A percentile compares a stretch with the other conserved stretches of the same genome.
phyloP scores from a whole-genome alignment of 1,140 invertebrate species.

The Ridgeia piscesae region DNA sequence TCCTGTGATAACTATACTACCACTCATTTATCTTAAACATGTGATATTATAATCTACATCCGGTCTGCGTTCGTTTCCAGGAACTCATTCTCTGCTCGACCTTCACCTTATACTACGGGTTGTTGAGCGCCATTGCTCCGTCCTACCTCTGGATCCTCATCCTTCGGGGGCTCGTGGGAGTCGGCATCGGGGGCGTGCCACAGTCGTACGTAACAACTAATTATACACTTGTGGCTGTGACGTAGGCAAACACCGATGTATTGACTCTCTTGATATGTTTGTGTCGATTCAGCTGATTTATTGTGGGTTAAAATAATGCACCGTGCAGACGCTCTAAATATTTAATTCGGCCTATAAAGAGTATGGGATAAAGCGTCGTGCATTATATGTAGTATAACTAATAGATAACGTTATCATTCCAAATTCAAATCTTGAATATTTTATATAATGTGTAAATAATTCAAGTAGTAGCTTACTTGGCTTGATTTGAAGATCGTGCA shows the following conservation, averaged over 20 bases:
- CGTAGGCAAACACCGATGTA: too few species aligned
- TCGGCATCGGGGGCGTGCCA: constrained; percentile 93
- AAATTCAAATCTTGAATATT: not conserved
- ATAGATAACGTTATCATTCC: not conserved
- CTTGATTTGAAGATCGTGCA: too few species aligned
- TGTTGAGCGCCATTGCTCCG: constrained; percentile 86
- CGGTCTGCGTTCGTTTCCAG: constrained; percentile 56
- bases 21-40: constrained; percentile 27
- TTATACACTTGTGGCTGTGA: not conserved
- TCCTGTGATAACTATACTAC: too few species aligned
- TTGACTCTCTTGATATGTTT: too few species aligned
- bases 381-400: too few species aligned
- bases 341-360: too few species aligned
- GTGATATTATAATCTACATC: not conserved
- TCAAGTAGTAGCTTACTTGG: too few species aligned
- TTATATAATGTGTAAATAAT: too few species aligned
- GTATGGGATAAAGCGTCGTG: too few species aligned
- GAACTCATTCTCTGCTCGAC: constrained; percentile 84
- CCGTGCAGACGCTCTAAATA: too few species aligned
- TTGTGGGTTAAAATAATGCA: too few species aligned
- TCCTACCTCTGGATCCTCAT: constrained; percentile 89
- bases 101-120: constrained; percentile 86
- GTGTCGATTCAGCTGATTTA: too few species aligned
- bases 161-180: constrained; percentile 86
- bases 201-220: constrained; percentile 81